Evolutionary conservation across 2,888 invertebrate species (phyloP).

Genomic region (Synanthedon vespiformis): DNA sequence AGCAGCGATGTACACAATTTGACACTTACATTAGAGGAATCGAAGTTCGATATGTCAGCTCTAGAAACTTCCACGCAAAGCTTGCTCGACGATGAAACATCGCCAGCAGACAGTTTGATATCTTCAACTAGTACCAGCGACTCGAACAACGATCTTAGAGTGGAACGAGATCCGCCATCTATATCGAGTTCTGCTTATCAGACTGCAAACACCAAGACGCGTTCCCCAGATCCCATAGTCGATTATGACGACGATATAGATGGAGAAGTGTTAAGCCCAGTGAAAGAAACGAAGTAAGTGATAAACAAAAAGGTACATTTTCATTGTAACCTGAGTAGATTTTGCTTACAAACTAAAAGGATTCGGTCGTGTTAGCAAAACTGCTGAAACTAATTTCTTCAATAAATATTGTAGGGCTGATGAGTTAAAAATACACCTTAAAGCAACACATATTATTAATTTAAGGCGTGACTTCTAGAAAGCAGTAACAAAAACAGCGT

Average conservation of each 20-base stretch:
- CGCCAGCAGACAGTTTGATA: slow-evolving; percentile 84
- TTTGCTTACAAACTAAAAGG: too few species aligned
- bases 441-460: too few species aligned
- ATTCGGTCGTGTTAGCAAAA: too few species aligned
- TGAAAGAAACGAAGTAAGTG: slow-evolving; percentile 44
- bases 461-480: too few species aligned
- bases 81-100: slow-evolving; percentile 84
- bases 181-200: slow-evolving; percentile 59
- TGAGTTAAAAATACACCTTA: too few species aligned
- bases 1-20: slow-evolving; percentile 64
- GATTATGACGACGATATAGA: slow-evolving; percentile 42
- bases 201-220: slow-evolving; percentile 67
- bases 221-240: slow-evolving; percentile 45
- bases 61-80: slow-evolving; percentile 76
- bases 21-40: slow-evolving; percentile 76
- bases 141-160: slow-evolving; percentile 63
- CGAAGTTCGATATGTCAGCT: slow-evolving; percentile 81
- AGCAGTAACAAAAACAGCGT: too few species aligned
- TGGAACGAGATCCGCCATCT: slow-evolving; percentile 56
- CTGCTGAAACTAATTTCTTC: too few species aligned
- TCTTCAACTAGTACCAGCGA: slow-evolving; percentile 74
- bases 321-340: background rate
- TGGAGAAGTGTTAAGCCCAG: slow-evolving; percentile 37
- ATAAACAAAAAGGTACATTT: background rate
- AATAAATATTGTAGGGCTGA: too few species aligned